phyloP scores from a whole-genome alignment of 2,113 vertebrate species.

The Corapipo altera region DNA sequence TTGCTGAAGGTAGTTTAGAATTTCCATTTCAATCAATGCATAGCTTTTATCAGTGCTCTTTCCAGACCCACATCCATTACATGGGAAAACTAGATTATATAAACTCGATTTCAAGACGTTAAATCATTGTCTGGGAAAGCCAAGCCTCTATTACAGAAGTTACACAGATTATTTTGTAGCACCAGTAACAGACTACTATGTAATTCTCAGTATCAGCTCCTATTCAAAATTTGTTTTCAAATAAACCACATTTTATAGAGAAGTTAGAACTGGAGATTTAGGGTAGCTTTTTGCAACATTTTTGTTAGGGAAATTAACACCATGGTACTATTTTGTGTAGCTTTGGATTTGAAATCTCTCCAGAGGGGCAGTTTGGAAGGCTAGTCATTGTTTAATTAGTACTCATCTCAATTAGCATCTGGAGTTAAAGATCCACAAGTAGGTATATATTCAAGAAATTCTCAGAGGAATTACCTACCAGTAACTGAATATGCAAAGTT shows the following conservation, averaged over 20 bases:
- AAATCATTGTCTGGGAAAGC: conserved; percentile 21
- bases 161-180: background rate
- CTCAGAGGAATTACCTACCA: conserved; percentile 13
- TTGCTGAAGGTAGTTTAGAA: conserved; percentile 22
- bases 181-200: background rate
- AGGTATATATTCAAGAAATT: conserved; percentile 16
- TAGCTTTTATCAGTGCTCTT: conserved; percentile 5
- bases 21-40: conserved; percentile 43
- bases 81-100: background rate
- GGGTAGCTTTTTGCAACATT: background rate
- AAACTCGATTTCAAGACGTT: conserved; percentile 39
- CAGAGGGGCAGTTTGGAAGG: background rate
- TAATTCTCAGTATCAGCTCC: background rate
- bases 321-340: background rate
- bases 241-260: background rate
- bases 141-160: background rate
- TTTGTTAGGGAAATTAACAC: background rate
- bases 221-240: background rate
- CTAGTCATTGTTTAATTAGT: conserved; percentile 51
- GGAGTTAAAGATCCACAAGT: conserved; percentile 18
- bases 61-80: conserved; percentile 17
- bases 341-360: conserved; percentile 27
- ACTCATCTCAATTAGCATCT: conserved; percentile 21
- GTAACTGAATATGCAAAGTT: conserved; percentile 29
- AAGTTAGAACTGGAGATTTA: background rate